A percentile compares a stretch with the other conserved stretches of the same genome.
Evolutionary conservation across 2,888 invertebrate genomes (phyloP).

Genomic region (Aradus depressus): DNA sequence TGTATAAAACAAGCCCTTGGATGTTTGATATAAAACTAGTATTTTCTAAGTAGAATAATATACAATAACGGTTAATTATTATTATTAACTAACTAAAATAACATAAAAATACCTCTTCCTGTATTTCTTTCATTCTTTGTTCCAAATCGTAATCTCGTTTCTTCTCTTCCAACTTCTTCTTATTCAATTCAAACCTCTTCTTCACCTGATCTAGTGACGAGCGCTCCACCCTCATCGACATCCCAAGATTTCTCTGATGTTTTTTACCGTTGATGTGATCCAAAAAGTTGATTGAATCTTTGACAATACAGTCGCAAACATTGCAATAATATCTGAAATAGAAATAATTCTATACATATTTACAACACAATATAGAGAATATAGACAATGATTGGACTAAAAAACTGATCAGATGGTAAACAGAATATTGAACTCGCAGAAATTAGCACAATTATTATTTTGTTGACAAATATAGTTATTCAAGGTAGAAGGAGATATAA

Average conservation of each 20-base stretch:
- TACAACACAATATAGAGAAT: no score
- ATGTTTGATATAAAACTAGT: no score
- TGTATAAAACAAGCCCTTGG: no score
- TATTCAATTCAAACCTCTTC: slow-evolving; percentile 82
- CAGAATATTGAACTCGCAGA: no score
- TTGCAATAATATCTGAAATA: slow-evolving; percentile 82
- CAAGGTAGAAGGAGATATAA: background rate
- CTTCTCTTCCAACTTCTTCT: slow-evolving; percentile 88
- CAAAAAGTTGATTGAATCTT: slow-evolving; percentile 97
- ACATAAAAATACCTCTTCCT: slow-evolving; percentile 65
- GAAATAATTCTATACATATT: background rate
- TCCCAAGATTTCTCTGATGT: slow-evolving; percentile 94
- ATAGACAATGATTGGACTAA: no score
- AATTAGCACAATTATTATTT: background rate
- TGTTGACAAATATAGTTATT: slow-evolving; percentile 8
- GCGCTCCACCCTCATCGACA: slow-evolving; percentile 97
- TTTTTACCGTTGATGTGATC: slow-evolving; percentile 93
- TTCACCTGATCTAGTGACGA: slow-evolving; percentile 90
- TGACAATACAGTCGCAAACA: slow-evolving; percentile 99
- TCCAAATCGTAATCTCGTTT: slow-evolving; percentile 93
- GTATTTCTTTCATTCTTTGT: slow-evolving; percentile 77
- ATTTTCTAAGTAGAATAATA: no score
- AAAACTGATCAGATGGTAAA: no score
- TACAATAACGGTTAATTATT: no score
- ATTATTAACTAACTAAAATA: no score